Percentiles rank a stretch among this genome's conserved stretches.
Evolutionary conservation across 2,888 invertebrate genomes (phyloP).

Genomic region (Asteroscopus sphinx): DNA sequence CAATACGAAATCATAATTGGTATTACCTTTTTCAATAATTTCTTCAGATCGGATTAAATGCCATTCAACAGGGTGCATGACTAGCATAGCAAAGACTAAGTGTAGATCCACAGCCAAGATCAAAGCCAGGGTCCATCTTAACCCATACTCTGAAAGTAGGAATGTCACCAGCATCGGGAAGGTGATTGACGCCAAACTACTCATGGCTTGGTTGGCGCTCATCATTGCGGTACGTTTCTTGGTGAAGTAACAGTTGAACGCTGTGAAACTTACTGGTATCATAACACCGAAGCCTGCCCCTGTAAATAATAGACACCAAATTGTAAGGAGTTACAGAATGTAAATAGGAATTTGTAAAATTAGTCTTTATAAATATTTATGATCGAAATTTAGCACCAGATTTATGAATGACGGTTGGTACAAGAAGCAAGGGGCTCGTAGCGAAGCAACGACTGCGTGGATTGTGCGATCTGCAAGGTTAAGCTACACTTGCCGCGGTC

Average conservation of each 20-base stretch:
- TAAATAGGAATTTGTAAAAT: neutral
- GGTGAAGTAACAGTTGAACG: slow-evolving; percentile 93
- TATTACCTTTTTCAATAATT: slow-evolving; percentile 56
- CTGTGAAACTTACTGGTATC: slow-evolving; percentile 92
- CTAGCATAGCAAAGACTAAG: slow-evolving; percentile 91
- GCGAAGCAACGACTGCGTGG: too few species aligned
- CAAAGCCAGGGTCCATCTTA: slow-evolving; percentile 92
- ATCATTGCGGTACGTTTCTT: slow-evolving; percentile 92
- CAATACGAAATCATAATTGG: slow-evolving; percentile 3
- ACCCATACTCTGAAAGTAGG: slow-evolving; percentile 91
- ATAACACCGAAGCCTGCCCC: slow-evolving; percentile 93
- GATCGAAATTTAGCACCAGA: neutral
- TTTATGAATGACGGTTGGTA: too few species aligned
- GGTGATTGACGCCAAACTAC: slow-evolving; percentile 92
- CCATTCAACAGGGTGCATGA: slow-evolving; percentile 94
- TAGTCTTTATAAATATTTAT: neutral
- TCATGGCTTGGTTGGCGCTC: slow-evolving; percentile 93
- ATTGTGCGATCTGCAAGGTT: too few species aligned
- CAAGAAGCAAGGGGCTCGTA: too few species aligned
- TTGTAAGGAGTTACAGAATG: neutral
- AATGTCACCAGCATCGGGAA: slow-evolving; percentile 92
- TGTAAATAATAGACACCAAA: slow-evolving; percentile 54
- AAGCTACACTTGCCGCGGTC: too few species aligned
- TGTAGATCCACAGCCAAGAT: slow-evolving; percentile 92
- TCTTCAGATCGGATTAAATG: slow-evolving; percentile 85